Percentiles rank a stretch among this genome's conserved stretches.
Evolutionary conservation across 1,140 invertebrate genomes (phyloP).

Genomic region (Temnothorax nylanderi): DNA sequence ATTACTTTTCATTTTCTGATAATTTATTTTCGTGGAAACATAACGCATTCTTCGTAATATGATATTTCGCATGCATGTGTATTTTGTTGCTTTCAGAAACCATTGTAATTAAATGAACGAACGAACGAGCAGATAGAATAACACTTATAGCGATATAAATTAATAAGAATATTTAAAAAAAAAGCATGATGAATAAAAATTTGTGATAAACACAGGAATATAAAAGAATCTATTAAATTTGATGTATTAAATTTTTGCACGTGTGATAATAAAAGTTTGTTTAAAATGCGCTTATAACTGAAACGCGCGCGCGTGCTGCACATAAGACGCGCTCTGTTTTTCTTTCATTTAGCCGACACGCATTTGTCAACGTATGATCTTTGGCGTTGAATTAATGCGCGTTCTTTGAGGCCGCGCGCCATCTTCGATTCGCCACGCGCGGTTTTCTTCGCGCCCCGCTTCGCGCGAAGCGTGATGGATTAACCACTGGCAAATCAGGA

Average conservation of each 20-base stretch:
- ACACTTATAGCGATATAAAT: neutral
- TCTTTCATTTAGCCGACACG: constrained; percentile 40
- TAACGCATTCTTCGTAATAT: neutral
- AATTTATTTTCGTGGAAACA: neutral
- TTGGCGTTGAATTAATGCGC: constrained; percentile 68
- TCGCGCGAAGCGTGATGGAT: constrained; percentile 71
- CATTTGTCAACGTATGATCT: constrained; percentile 71
- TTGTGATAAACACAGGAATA: too few species aligned
- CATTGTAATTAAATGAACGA: constrained; percentile 25
- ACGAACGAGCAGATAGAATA: constrained; percentile 3
- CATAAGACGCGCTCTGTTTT: constrained; percentile 26
- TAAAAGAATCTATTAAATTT: neutral
- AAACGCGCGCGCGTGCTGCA: constrained; percentile 6
- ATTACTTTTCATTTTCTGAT: neutral
- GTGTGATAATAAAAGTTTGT: neutral
- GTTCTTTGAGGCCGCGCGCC: constrained; percentile 64
- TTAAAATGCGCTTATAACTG: neutral
- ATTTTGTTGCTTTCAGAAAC: constrained; percentile 25
- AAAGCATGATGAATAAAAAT: neutral
- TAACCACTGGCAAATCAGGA: constrained; percentile 64
- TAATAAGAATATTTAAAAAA: neutral
- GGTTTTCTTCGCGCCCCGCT: constrained; percentile 63
- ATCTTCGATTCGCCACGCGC: constrained; percentile 74
- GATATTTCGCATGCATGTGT: constrained; percentile 18
- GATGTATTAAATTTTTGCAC: neutral